Base-by-base conservation (phyloP, 2,113 vertebrate species). In the Hippocampus barbouri region DNA sequence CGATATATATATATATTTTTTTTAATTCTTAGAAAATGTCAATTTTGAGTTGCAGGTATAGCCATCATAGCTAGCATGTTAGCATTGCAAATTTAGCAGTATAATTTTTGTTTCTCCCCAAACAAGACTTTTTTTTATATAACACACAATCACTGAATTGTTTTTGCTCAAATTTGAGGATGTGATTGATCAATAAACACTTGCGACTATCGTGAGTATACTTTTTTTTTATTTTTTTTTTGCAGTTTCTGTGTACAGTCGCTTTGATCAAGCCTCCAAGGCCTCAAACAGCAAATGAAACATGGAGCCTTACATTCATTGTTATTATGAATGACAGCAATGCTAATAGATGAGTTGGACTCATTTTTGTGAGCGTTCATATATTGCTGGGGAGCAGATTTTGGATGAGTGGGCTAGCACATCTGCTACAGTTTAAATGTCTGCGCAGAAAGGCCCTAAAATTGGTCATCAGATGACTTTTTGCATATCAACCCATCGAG, bases 231-330 rank as follows among this genome's bases (percentile, higher is more conserved):
- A 14, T 5, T 49, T 25, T 25, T 25, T 25, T 25, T 51, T 51
- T 4, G 16, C 15, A 18, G 15, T 5, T 49, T 49, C 15, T 49
- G 68, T 73, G 71, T 81, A 76, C 76, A 62, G 34, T 45, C 43
- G 14, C 10, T 4, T 45, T 45, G 43, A 45, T 45, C 43, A 45
- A 45, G 14, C 43, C 43, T 45, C 43, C 43, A 45, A 45, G 43
- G 2, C 11, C 43, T 14, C 10, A 45, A 45, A 45, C 3, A 3
- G 70, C 51, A 10, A n/a, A 56, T 56, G n/a, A 79, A 84, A 82
- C 57, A 71, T n/a, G 23, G 63, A 61, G 51, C 38, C 21, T 79
- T 67, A 67, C 66, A 41, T 69, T 61, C 25, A 75, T 75, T 76
- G 30, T 70, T 77, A 34, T 34, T 34, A 34, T 34, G 34, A 5